Percentiles rank a stretch among this genome's conserved stretches.
Evolutionary conservation across 2,113 vertebrate species (phyloP).

Genomic region (Pseudorectes ferrugineus): DNA sequence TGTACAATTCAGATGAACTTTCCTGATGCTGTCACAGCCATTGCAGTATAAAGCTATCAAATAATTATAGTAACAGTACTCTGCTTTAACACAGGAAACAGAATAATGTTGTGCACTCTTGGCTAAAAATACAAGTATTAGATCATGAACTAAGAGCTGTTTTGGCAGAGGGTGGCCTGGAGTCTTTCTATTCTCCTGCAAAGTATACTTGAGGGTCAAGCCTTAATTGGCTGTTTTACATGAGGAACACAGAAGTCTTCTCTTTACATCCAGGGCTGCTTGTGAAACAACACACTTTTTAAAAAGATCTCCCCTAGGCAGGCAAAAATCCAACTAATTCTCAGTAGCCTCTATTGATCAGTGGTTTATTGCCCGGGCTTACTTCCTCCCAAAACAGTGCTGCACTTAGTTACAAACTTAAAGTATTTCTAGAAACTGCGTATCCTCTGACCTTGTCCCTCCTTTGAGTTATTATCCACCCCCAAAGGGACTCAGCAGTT

Average conservation of each 20-base stretch:
- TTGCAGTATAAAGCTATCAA: neutral
- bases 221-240: neutral
- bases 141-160: neutral
- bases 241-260: neutral
- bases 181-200: neutral
- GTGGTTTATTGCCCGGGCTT: neutral
- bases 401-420: neutral
- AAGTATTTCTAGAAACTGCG: neutral
- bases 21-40: neutral
- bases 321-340: neutral
- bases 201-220: neutral
- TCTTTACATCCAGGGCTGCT: neutral
- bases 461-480: neutral
- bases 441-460: neutral
- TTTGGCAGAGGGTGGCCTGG: neutral
- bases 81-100: neutral
- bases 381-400: neutral
- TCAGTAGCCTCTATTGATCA: neutral
- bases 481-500: neutral
- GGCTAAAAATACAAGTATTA: neutral
- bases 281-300: neutral
- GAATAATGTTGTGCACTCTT: neutral
- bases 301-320: neutral
- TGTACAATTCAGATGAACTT: neutral
- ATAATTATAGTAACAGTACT: neutral